Evolutionary conservation across 2,113 vertebrate genomes (phyloP), one percentile per base, ranked within the genome.

Genomic region (Phylloscopus trochilus): DNA sequence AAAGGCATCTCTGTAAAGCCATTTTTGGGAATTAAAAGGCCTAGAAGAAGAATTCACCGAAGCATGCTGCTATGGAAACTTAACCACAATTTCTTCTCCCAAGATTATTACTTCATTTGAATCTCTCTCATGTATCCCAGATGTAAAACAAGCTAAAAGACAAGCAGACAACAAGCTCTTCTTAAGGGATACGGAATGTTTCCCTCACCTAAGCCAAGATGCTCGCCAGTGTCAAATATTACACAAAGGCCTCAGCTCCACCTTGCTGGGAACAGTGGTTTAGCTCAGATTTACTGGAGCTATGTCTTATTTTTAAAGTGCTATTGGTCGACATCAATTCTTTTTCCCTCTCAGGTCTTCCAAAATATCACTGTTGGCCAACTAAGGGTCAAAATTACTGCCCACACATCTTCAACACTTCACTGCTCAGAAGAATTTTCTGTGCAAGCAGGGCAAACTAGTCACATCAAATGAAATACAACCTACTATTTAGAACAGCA

Each of bases 261-360:
- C 7, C 7, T 69, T 2, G 0, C n/a, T 18, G 26, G 20, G 44
- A 87, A 67, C 13, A 28, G 0, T 16, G 13, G 15, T 69, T 92
- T 58, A 74, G 26, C 19, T 18, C 11, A 1, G 13, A 49, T 12
- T 76, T 43, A 47, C 28, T 15, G 58, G 67, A 76, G 30, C 10
- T 24, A 3, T 3, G 30, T 53, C 24, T 63, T 56, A n/a, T 13
- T 86, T 64, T 39, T 41, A 33, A 88, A 77, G 8, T 52, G 10
- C 6, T 55, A 9, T 9, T 17, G 3, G 44, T 62, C 63, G 43
- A 58, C 28, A 53, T 37, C 12, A 52, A 70, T 53, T 41, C 55
- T 86, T 30, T 12, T 10, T 46, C 12, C 15, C 41, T 66, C 37
- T 53, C 24, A 33, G 8, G 7, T 60, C 31, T 35, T 91, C 43